Evolutionary conservation across 2,113 vertebrate species (phyloP).

Genomic region (Megalops atlanticus): DNA sequence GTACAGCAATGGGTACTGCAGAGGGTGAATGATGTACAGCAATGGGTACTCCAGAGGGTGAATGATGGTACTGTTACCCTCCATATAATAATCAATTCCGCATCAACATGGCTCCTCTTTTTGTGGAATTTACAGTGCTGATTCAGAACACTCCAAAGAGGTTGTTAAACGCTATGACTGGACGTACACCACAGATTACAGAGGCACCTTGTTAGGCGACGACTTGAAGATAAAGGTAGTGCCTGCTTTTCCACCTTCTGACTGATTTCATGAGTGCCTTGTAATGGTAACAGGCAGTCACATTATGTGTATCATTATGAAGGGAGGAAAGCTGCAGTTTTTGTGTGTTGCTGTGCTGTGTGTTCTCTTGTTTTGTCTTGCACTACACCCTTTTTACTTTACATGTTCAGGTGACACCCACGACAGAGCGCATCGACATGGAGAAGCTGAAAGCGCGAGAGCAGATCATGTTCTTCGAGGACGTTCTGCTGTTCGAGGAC

Average conservation of each 20-base stretch:
- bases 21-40: too few species aligned
- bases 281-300: not conserved
- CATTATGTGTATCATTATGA: not conserved
- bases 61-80: not conserved
- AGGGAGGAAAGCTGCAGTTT: not conserved
- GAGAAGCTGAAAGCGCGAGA: constrained; percentile 93
- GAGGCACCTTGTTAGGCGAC: constrained; percentile 88
- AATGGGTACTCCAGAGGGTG: not conserved
- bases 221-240: constrained; percentile 78
- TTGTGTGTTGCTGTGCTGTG: not conserved
- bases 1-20: too few species aligned
- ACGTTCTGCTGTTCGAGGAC: constrained; percentile 94
- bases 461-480: constrained; percentile 97
- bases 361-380: not conserved
- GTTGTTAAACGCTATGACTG: constrained; percentile 91
- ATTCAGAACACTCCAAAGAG: constrained; percentile 91
- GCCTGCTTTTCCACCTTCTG: not conserved
- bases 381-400: not conserved
- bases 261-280: too few species aligned
- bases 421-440: constrained; percentile 87
- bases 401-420: constrained; percentile 76
- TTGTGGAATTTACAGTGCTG: constrained; percentile 72
- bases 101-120: constrained; percentile 28
- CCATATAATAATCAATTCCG: not conserved
- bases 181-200: constrained; percentile 98